Evolutionary conservation across 53 echinoderm and acorn worm genomes (phyloP).

Genomic region (Pentamera pediparva): DNA sequence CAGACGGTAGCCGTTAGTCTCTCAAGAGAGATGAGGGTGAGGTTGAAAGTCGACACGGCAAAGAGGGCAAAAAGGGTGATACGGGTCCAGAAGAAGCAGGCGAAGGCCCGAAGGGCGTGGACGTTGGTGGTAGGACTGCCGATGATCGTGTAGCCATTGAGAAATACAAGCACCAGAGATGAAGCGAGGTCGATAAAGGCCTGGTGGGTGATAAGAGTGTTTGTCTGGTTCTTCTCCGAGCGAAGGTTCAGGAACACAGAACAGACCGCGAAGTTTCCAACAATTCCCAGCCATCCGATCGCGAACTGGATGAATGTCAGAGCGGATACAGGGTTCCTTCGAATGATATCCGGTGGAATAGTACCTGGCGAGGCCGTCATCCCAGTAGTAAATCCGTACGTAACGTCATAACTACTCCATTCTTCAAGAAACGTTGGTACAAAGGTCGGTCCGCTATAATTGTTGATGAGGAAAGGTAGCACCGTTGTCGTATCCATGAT

Average conservation of each 20-base stretch:
- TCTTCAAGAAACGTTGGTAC: too few species aligned
- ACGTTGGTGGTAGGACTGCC: neutral
- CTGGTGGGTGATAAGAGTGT: conserved; percentile 63
- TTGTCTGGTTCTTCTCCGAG: conserved; percentile 51
- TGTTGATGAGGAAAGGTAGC: too few species aligned
- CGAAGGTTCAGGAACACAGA: conserved; percentile 42
- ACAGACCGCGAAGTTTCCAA: conserved; percentile 43
- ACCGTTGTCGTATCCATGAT: too few species aligned
- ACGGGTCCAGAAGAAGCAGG: conserved; percentile 6
- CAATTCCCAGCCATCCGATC: conserved; percentile 41
- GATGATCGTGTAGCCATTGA: conserved; percentile 38
- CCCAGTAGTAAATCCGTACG: too few species aligned
- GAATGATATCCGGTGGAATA: too few species aligned
- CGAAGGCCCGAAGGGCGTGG: conserved; percentile 7
- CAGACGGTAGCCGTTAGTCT: conserved; percentile 61
- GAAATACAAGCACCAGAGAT: conserved; percentile 41
- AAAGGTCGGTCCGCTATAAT: too few species aligned
- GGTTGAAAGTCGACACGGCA: conserved; percentile 66
- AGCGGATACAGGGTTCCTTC: neutral
- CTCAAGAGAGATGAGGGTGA: conserved; percentile 67
- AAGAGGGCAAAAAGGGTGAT: conserved; percentile 48
- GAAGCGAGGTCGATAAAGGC: conserved; percentile 60
- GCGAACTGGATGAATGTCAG: neutral
- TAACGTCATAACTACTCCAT: too few species aligned
- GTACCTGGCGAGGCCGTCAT: too few species aligned